Evolutionary conservation across 1,140 invertebrate species (phyloP).

Genomic region (Oncopodura yosiiana): DNA sequence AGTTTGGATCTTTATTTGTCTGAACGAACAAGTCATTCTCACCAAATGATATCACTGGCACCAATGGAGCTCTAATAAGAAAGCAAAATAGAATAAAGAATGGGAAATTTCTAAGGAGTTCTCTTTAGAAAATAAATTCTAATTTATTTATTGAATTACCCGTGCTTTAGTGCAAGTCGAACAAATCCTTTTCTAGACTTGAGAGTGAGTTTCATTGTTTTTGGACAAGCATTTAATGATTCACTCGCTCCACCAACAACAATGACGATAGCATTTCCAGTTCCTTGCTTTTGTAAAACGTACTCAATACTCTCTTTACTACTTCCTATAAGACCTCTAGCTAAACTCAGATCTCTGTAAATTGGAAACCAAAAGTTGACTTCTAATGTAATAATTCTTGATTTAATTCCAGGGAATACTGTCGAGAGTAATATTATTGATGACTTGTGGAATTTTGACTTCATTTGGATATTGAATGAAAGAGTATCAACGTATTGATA

Average conservation of each 20-base stretch:
- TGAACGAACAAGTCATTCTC: slow-evolving; percentile 81
- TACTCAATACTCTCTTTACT: slow-evolving; percentile 42
- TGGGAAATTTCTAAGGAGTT: slow-evolving; percentile 1
- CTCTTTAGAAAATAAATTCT: neutral
- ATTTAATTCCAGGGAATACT: slow-evolving; percentile 67
- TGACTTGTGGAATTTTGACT: no score
- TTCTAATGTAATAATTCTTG: slow-evolving; percentile 60
- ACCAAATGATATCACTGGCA: slow-evolving; percentile 82
- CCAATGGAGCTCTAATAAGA: slow-evolving; percentile 64
- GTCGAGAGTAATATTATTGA: no score
- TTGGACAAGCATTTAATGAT: slow-evolving; percentile 57
- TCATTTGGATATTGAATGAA: no score
- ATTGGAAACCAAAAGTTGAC: slow-evolving; percentile 73
- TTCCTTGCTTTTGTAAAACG: slow-evolving; percentile 39
- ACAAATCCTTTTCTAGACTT: slow-evolving; percentile 69
- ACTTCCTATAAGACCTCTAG: slow-evolving; percentile 47
- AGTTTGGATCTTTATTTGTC: slow-evolving; percentile 57
- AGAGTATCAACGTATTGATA: no score
- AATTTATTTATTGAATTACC: slow-evolving; percentile 46
- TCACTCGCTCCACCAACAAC: slow-evolving; percentile 74
- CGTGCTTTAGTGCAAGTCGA: slow-evolving; percentile 62
- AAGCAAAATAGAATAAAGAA: slow-evolving; percentile 35
- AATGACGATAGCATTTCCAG: slow-evolving; percentile 53
- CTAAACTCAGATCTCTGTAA: slow-evolving; percentile 56
- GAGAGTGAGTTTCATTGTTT: slow-evolving; percentile 53